Evolutionary conservation across 2,888 invertebrate genomes (phyloP).

Genomic region (Argyresthia albistria): DNA sequence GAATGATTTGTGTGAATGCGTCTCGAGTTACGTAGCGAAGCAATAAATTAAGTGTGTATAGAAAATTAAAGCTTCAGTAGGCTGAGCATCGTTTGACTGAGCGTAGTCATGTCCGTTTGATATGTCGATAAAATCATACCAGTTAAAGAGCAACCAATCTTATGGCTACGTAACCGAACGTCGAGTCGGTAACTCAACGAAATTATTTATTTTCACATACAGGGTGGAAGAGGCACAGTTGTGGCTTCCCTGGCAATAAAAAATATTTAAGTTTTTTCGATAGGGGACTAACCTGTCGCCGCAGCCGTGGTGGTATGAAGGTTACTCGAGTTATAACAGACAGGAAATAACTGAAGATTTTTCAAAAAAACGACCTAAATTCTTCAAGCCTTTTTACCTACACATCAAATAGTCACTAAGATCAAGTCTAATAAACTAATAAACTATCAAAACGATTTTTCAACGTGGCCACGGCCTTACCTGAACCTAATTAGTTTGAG

Average conservation of each 20-base stretch:
- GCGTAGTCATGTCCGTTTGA: slow-evolving; percentile 42
- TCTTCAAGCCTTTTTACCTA: neutral
- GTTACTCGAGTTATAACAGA: too few relatives aligned
- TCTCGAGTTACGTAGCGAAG: slow-evolving; percentile 39
- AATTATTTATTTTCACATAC: neutral
- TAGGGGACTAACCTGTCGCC: too few relatives aligned
- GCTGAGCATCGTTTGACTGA: slow-evolving; percentile 22
- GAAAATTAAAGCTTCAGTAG: slow-evolving; percentile 52
- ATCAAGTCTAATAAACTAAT: neutral
- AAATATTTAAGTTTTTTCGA: too few relatives aligned
- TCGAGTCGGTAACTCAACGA: neutral
- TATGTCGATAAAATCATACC: slow-evolving; percentile 41
- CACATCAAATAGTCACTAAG: neutral
- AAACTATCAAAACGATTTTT: too few relatives aligned
- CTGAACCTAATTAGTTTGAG: neutral
- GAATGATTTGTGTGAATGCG: slow-evolving; percentile 35
- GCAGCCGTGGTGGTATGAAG: too few relatives aligned
- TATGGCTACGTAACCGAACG: neutral
- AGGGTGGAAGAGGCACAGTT: too few relatives aligned
- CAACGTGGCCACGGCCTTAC: too few relatives aligned
- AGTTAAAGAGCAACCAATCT: neutral
- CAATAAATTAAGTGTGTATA: slow-evolving; percentile 56
- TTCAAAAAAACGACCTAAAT: neutral
- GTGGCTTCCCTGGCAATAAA: too few relatives aligned
- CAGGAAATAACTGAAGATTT: too few relatives aligned